Conservation (phyloP, 2,888 invertebrate species). For the Spatulosminthurus flaviceps region DNA sequence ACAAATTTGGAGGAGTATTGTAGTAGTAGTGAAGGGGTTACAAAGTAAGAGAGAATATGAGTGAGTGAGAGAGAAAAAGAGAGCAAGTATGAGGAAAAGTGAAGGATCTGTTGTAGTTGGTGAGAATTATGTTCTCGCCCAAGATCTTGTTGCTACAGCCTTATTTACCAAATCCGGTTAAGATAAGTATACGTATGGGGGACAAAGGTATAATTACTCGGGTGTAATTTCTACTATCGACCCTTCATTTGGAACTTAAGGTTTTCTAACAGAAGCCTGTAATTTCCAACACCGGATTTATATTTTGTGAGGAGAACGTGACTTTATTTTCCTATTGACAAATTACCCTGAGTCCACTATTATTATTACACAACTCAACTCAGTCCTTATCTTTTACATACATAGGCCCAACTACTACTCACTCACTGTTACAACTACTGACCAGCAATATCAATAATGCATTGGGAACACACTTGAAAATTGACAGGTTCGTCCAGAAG, state of each 20-base stretch:
- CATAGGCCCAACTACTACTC: not conserved
- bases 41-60: not conserved
- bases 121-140: slow-evolving; percentile 44
- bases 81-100: too few relatives aligned
- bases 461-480: slow-evolving; percentile 8
- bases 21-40: too few relatives aligned
- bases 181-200: slow-evolving; percentile 59
- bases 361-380: not conserved
- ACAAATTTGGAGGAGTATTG: too few relatives aligned
- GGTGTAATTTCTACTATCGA: slow-evolving; percentile 62
- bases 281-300: slow-evolving; percentile 61
- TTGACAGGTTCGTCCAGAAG: slow-evolving; percentile 16
- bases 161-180: slow-evolving; percentile 64
- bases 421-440: not conserved
- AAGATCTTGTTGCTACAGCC: slow-evolving; percentile 47
- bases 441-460: not conserved
- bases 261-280: slow-evolving; percentile 58
- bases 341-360: slow-evolving; percentile 52
- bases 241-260: slow-evolving; percentile 61
- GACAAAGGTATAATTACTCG: slow-evolving; percentile 61
- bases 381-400: not conserved
- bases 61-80: not conserved
- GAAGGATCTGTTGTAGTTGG: too few relatives aligned
- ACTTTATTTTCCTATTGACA: slow-evolving; percentile 62
- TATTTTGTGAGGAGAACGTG: slow-evolving; percentile 62